phyloP scores from a whole-genome alignment of 1,140 invertebrate genomes.

The Agrypnia vestita region DNA sequence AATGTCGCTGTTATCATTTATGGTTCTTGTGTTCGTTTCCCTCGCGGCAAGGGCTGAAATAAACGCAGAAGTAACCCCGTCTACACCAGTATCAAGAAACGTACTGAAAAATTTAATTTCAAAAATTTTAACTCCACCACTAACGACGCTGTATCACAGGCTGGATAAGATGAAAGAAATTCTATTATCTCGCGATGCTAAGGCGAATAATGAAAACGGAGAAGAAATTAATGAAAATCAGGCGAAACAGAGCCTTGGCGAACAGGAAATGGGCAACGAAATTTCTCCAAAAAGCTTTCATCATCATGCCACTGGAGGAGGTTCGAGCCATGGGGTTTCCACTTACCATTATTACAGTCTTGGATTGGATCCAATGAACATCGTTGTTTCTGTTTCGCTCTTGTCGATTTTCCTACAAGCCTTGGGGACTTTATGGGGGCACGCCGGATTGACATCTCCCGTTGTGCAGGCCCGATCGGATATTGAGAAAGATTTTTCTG shows the following conservation, averaged over 20 bases:
- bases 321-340: conserved; percentile 35
- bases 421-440: conserved; percentile 66
- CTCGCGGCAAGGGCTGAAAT: conserved; percentile 63
- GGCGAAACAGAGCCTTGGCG: conserved; percentile 32
- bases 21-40: conserved; percentile 64
- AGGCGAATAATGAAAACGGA: not conserved
- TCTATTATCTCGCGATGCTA: not conserved
- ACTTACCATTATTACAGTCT: conserved; percentile 71
- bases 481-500: conserved; percentile 11
- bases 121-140: conserved; percentile 67
- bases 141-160: conserved; percentile 64
- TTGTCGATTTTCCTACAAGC: conserved; percentile 70
- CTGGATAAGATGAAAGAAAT: conserved; percentile 63
- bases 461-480: conserved; percentile 65
- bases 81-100: conserved; percentile 43
- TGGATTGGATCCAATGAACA: conserved; percentile 71
- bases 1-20: conserved; percentile 67
- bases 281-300: conserved; percentile 63
- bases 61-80: conserved; percentile 15
- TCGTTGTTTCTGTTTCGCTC: conserved; percentile 70
- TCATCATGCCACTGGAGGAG: conserved; percentile 55
- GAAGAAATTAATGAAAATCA: not conserved
- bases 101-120: conserved; percentile 65
- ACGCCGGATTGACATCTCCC: conserved; percentile 65
- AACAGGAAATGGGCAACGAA: not conserved